Evolutionary conservation across 2,888 invertebrate genomes (phyloP).

Genomic region (Cepaea hortensis): DNA sequence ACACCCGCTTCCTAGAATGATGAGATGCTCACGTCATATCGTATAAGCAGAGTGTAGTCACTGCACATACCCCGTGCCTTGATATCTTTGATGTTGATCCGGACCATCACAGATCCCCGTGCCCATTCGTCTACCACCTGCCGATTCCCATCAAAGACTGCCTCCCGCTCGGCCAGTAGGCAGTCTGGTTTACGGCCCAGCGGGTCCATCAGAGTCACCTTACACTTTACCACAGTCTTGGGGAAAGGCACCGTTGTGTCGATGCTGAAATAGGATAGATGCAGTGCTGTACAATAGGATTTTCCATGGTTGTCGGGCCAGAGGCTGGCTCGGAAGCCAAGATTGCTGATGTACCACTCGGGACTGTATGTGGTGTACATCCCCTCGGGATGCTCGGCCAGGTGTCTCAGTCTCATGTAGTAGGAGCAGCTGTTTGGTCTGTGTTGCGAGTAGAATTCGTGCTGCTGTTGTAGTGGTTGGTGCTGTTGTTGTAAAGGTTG

Average conservation of each 20-base stretch:
- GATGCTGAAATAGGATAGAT: constrained; percentile 7
- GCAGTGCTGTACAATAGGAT: not conserved
- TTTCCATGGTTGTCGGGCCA: constrained; percentile 1
- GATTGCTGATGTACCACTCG: constrained; percentile 2
- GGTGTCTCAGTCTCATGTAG: constrained; percentile 1
- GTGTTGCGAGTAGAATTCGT: not conserved
- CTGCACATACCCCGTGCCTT: not conserved
- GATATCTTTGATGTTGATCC: constrained; percentile 9
- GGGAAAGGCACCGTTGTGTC: not conserved
- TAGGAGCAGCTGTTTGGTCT: not conserved
- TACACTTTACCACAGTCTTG: not conserved
- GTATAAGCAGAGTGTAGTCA: constrained; percentile 2
- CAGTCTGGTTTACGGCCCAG: not conserved
- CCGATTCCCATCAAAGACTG: constrained; percentile 2
- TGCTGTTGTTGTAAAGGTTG: constrained; percentile 4
- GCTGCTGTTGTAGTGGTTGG: not conserved
- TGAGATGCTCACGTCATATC: constrained; percentile 6
- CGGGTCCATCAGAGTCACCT: not conserved
- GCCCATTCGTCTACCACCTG: constrained; percentile 7
- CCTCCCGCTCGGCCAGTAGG: constrained; percentile 3
- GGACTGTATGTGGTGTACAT: constrained; percentile 15
- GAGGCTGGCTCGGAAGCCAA: not conserved
- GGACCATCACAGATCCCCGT: not conserved
- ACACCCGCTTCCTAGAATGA: not conserved
- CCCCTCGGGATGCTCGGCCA: not conserved